phyloP scores from a whole-genome alignment of 2,797 vertebrate species.

The Tachyglossus aculeatus region DNA sequence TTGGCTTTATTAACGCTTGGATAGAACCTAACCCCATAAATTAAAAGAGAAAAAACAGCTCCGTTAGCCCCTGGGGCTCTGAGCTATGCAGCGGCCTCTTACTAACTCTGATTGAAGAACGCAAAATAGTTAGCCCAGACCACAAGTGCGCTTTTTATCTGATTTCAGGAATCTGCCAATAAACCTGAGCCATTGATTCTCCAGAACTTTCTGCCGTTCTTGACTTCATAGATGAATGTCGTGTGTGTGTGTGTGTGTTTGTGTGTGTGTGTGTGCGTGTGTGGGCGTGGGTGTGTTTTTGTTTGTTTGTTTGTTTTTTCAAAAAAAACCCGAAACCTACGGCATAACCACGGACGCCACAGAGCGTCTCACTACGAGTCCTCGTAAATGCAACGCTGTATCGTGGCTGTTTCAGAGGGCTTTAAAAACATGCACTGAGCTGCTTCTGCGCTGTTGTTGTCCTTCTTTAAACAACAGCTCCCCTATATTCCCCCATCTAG shows the following conservation, averaged over 20 bases:
- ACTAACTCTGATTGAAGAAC: conserved; percentile 79
- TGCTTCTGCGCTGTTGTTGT: conserved; percentile 95
- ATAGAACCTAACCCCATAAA: conserved; percentile 69
- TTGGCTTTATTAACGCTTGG: conserved; percentile 75
- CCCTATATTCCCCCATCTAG: conserved; percentile 99
- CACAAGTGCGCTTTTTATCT: conserved; percentile 89
- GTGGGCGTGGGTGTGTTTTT: too few relatives aligned
- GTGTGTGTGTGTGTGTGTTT: too few relatives aligned
- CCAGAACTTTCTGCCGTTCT: conserved; percentile 84
- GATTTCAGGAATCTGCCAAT: conserved; percentile 92
- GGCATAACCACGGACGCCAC: conserved; percentile 83
- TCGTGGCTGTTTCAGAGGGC: conserved; percentile 85
- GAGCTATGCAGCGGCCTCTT: conserved; percentile 67
- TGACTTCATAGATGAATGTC: conserved; percentile 85
- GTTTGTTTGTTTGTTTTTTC: too few relatives aligned
- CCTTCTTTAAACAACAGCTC: conserved; percentile 98
- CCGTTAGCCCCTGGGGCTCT: conserved; percentile 64
- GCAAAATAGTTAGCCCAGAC: conserved; percentile 82
- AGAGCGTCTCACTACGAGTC: conserved; percentile 82
- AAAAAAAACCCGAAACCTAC: conserved; percentile 68
- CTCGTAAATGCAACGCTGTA: conserved; percentile 79
- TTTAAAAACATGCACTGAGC: conserved; percentile 87
- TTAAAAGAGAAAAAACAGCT: conserved; percentile 43
- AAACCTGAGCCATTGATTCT: conserved; percentile 89
- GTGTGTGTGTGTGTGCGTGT: too few relatives aligned